Evolutionary conservation across 2,888 invertebrate genomes (phyloP).

Genomic region (Campaea margaritaria): DNA sequence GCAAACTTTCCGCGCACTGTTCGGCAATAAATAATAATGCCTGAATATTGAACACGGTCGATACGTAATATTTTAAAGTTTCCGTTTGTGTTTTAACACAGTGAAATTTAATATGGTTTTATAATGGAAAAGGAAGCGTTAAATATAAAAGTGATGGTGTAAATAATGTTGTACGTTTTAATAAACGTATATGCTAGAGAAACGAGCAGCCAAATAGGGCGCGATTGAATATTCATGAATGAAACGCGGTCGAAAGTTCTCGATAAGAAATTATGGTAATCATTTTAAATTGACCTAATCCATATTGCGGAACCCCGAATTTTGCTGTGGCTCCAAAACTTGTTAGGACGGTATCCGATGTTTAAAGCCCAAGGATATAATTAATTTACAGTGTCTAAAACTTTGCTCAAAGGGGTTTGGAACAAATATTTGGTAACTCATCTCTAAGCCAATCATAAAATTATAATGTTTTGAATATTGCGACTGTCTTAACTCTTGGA

Average conservation of each 20-base stretch:
- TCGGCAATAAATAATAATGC: constrained; percentile 69
- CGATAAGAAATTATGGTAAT: constrained; percentile 78
- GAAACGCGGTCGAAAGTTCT: constrained; percentile 68
- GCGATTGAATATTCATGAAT: constrained; percentile 69
- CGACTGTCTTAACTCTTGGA: too few species aligned
- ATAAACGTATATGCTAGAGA: constrained; percentile 54
- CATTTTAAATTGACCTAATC: constrained; percentile 78
- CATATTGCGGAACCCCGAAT: constrained; percentile 65
- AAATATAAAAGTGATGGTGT: constrained; percentile 24
- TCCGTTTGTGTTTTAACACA: constrained; percentile 45
- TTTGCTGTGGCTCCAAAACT: constrained; percentile 58
- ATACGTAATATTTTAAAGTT: constrained; percentile 63
- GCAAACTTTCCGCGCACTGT: constrained; percentile 63
- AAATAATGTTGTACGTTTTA: constrained; percentile 47
- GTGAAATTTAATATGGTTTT: constrained; percentile 28
- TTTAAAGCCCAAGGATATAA: constrained; percentile 49
- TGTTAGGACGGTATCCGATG: constrained; percentile 48
- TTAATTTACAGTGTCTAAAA: constrained; percentile 62
- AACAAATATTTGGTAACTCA: constrained; percentile 12
- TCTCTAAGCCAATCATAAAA: background rate
- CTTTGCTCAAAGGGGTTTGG: constrained; percentile 16
- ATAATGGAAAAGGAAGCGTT: constrained; percentile 17
- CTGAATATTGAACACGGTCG: constrained; percentile 61
- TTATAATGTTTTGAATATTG: too few species aligned
- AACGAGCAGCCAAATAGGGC: constrained; percentile 58